A percentile compares a stretch with the other conserved stretches of the same genome.
Evolutionary conservation across 1,140 invertebrate genomes (phyloP).

Genomic region (Papilio dardanus): DNA sequence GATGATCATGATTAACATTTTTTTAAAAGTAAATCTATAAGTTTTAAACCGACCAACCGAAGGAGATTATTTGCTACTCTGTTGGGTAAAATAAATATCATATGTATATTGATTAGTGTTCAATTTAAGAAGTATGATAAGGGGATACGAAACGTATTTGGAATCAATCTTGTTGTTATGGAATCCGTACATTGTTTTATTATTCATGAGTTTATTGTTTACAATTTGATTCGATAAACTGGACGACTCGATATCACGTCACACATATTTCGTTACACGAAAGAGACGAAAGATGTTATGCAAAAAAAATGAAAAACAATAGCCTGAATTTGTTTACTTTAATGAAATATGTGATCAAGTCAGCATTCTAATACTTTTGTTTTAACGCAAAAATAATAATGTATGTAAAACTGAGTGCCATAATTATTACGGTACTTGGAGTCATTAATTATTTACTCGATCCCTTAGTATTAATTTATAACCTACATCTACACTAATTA

Average conservation of each 20-base stretch:
- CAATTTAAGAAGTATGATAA: too few relatives aligned
- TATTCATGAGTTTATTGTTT: conserved; percentile 4
- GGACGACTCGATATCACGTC: not conserved
- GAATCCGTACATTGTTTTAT: not conserved
- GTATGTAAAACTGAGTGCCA: too few relatives aligned
- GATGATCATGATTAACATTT: not conserved
- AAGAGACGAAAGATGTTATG: not conserved
- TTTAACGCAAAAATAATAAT: not conserved
- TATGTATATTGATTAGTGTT: too few relatives aligned
- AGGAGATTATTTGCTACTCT: too few relatives aligned
- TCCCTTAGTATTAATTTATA: too few relatives aligned
- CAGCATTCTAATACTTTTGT: not conserved
- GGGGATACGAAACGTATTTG: not conserved
- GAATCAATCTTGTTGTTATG: not conserved
- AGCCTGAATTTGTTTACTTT: not conserved
- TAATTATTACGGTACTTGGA: too few relatives aligned
- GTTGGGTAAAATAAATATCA: too few relatives aligned
- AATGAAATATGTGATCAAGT: not conserved
- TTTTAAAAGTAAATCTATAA: too few relatives aligned
- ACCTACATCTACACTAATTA: too few relatives aligned
- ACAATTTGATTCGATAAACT: conserved; percentile 4
- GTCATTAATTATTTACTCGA: too few relatives aligned
- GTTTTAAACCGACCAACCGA: too few relatives aligned
- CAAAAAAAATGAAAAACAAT: not conserved
- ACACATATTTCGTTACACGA: not conserved